Percentiles rank a stretch among this genome's conserved stretches.
phyloP scores from a whole-genome alignment of 2,888 invertebrate genomes.

The Gastracanthus pulcherrimus region DNA sequence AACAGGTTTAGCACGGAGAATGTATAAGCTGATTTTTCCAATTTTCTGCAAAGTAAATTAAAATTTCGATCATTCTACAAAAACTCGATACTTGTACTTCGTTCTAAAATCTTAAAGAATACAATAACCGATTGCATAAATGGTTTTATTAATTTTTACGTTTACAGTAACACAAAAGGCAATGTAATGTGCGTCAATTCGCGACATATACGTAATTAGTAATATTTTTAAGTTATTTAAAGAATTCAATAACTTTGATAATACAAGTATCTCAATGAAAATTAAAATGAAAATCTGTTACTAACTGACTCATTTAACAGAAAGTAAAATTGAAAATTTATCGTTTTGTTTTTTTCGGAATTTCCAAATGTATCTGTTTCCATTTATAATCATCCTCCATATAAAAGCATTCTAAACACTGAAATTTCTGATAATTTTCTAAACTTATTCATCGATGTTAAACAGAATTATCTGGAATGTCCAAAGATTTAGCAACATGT shows the following conservation, averaged over 20 bases:
- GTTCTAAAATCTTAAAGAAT: too few species aligned
- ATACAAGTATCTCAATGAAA: too few species aligned
- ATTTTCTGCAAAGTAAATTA: too few species aligned
- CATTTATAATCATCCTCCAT: background rate
- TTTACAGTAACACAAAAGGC: too few species aligned
- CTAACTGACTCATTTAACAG: background rate
- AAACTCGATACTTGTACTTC: too few species aligned
- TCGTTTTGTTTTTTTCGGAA: background rate
- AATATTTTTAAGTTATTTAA: background rate
- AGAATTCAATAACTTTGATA: background rate
- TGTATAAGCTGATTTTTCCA: too few species aligned
- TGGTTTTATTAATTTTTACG: too few species aligned
- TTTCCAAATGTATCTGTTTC: background rate
- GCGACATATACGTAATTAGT: too few species aligned
- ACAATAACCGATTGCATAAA: too few species aligned
- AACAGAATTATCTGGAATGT: background rate
- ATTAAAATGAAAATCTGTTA: background rate
- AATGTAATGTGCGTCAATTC: too few species aligned
- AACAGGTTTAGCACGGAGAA: too few species aligned
- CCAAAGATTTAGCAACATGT: background rate
- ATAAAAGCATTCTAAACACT: background rate
- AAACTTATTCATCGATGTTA: constrained; percentile 2
- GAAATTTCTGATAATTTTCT: background rate
- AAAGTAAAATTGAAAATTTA: background rate
- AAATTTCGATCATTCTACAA: too few species aligned